Percentiles rank a stretch among this genome's conserved stretches.
Conservation (phyloP, 2,888 invertebrate species). For the Rhopalosiphum nymphaeae region DNA sequence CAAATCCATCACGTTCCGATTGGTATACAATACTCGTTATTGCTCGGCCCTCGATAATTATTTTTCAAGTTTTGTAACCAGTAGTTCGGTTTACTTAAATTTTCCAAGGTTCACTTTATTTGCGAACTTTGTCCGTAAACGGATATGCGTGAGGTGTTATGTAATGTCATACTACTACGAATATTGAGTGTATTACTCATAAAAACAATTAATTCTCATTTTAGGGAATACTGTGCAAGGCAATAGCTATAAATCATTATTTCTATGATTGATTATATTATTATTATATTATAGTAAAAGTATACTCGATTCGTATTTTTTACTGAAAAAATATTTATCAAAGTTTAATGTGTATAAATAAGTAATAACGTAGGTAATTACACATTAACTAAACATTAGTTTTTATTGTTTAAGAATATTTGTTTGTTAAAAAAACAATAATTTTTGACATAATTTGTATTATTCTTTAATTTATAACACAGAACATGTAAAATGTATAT, state of each 20-base stretch:
- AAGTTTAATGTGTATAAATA: not conserved
- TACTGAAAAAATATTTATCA: not conserved
- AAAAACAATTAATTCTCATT: not conserved
- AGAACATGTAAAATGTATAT: not conserved
- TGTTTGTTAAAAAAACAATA: not conserved
- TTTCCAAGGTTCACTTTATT: not conserved
- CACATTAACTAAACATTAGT: not conserved
- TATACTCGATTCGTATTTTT: not conserved
- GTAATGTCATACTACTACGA: not conserved
- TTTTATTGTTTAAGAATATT: not conserved
- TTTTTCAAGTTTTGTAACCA: constrained; percentile 35
- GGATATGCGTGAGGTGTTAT: not conserved
- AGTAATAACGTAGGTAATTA: not conserved
- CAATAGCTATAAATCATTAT: not conserved
- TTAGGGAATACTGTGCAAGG: not conserved
- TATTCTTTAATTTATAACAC: not conserved
- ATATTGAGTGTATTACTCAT: not conserved
- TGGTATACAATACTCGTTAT: constrained; percentile 33
- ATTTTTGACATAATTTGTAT: not conserved
- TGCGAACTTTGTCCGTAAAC: not conserved
- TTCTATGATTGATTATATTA: not conserved
- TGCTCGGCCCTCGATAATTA: not conserved
- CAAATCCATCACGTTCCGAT: constrained; percentile 51
- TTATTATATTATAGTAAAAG: not conserved
- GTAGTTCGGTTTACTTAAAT: constrained; percentile 21